Percentiles rank a stretch among this genome's conserved stretches.
Conservation (phyloP, 2,113 vertebrate genomes). For the Caretta caretta region DNA sequence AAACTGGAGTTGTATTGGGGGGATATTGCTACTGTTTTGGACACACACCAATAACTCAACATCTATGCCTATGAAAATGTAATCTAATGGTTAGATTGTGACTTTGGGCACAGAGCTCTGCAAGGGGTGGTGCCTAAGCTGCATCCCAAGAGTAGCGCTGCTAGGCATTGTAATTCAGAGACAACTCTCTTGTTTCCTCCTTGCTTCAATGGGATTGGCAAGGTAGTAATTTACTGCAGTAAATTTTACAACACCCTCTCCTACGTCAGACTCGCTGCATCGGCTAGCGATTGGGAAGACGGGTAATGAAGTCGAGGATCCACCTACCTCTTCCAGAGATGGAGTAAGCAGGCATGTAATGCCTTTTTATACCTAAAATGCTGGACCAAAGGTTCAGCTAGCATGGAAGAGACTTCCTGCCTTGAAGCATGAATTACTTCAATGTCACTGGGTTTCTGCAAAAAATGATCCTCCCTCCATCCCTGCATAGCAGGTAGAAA, state of each 20-base stretch:
- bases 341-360: neutral
- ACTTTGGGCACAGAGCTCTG: neutral
- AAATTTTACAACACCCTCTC: neutral
- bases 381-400: neutral
- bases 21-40: neutral
- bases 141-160: neutral
- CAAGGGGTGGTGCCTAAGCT: neutral
- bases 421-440: neutral
- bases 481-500: neutral
- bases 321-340: neutral
- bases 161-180: neutral
- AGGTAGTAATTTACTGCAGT: neutral
- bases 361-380: too few species aligned
- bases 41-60: neutral
- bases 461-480: neutral
- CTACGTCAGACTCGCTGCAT: neutral
- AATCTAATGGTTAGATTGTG: neutral
- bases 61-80: neutral
- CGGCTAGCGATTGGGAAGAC: neutral
- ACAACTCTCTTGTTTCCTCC: neutral
- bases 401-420: neutral
- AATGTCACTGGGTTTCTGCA: neutral
- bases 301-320: neutral
- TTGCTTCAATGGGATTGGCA: neutral
- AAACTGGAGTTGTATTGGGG: neutral